Evolutionary conservation across 2,888 invertebrate species (phyloP), one percentile per base, ranked within the genome.

Genomic region (Dryocosmus kuriphilus): DNA sequence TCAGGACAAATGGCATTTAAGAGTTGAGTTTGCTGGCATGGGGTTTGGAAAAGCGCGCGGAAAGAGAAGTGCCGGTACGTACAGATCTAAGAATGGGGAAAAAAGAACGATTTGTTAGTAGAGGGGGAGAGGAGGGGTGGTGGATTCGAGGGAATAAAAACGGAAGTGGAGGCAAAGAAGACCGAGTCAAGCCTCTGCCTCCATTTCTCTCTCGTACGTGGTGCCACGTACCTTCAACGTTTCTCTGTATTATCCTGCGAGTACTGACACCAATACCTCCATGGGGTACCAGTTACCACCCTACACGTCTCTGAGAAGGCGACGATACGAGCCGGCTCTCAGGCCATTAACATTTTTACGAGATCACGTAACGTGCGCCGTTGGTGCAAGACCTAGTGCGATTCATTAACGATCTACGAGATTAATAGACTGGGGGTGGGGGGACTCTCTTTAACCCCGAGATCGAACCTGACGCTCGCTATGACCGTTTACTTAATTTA

Each of bases 291-390:
- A n/a, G n/a, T n/a, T n/a, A n/a, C 74, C 76, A n/a, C 6, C 41
- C 24, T 63, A 78, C 80, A 81, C 81, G 80, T 82, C 55, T 67
- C 51, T 35, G 51, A 71, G 62, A 74, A 60, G 73, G 79, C 77
- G 78, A 79, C 78, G 80, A 80, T 80, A 78, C 80, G 74, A 77
- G 75, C 80, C 62, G 74, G 75, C 79, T 81, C 75, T 84, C 77
- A 78, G 77, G 78, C 85, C 85, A 87, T 90, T 90, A 89, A 90
- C 88, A 88, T 89, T 89, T 89, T 90, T 89, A 90, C 87, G 89
- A 89, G 88, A 85, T 89, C 87, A 87, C 89, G 88, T 89, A 89
- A 85, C 81, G 79, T 84, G 83, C 79, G 61, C 80, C 78, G 74
- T 77, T 77, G 76, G 76, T 46, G 35, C 61, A 71, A 79, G 76